Conservation (phyloP, 1,140 invertebrate genomes). For the Linepithema humile region DNA sequence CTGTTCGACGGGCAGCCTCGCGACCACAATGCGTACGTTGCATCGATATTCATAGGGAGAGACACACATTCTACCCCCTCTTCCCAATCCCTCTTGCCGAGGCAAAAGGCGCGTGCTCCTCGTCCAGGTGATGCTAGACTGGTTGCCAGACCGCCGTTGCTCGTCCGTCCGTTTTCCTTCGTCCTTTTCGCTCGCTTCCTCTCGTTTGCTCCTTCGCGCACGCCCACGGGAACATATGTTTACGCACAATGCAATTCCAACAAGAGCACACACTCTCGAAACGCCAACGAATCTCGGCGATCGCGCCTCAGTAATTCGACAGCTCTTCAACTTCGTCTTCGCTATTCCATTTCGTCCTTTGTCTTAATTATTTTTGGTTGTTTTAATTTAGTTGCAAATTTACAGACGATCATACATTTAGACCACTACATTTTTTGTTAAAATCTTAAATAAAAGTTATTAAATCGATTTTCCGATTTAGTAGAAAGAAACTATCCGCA, state of each 20-base stretch:
- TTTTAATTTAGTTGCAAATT: neutral
- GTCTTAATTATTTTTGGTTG: neutral
- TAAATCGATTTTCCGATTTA: neutral
- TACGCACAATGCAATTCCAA: slow-evolving; percentile 63
- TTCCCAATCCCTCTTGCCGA: neutral
- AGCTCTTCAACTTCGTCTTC: slow-evolving; percentile 10
- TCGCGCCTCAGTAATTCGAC: slow-evolving; percentile 58
- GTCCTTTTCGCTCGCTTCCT: slow-evolving; percentile 24
- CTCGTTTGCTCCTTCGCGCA: slow-evolving; percentile 42
- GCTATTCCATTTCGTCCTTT: neutral
- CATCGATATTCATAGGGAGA: slow-evolving; percentile 71
- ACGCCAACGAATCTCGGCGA: slow-evolving; percentile 66
- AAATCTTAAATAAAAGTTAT: neutral
- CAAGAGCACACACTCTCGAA: slow-evolving; percentile 59
- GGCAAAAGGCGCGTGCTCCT: slow-evolving; percentile 65
- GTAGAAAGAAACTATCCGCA: neutral
- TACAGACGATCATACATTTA: neutral
- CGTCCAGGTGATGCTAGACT: slow-evolving; percentile 74
- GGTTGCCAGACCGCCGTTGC: slow-evolving; percentile 41
- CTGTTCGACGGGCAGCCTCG: slow-evolving; percentile 42
- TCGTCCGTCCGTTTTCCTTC: slow-evolving; percentile 59
- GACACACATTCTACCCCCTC: slow-evolving; percentile 27
- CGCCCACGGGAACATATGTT: slow-evolving; percentile 74
- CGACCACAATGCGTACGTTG: slow-evolving; percentile 69
- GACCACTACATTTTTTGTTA: neutral